These are phyloP conservation scores for Amblyteles armatorius DNA, from an alignment of 2,888 invertebrate species.

Conservation along the genomic window DNA sequence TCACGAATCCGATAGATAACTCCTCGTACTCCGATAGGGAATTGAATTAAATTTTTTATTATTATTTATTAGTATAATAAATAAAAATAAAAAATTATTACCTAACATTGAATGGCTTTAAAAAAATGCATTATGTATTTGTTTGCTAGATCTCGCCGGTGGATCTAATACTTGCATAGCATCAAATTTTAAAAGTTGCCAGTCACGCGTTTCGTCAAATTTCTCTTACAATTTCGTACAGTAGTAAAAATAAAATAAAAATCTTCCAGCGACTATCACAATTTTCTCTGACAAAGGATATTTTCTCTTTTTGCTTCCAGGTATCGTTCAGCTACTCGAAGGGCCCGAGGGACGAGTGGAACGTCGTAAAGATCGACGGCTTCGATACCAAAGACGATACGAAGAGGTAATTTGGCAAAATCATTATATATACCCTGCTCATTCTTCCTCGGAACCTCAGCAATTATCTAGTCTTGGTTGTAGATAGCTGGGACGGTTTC, in stretches of 20 bases:
- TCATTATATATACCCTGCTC: slow-evolving; percentile 40
- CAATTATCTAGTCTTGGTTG: slow-evolving; percentile 35
- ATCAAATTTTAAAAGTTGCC: no score
- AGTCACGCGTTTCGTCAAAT: background rate
- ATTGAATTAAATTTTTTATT: background rate
- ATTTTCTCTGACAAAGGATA: slow-evolving; percentile 25
- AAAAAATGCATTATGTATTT: no score
- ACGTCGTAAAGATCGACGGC: slow-evolving; percentile 94
- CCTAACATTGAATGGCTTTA: no score
- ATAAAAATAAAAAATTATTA: no score
- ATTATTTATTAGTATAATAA: background rate
- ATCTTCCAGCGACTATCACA: background rate
- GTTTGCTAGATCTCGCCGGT: no score
- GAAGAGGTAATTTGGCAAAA: slow-evolving; percentile 88
- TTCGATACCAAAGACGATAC: slow-evolving; percentile 93
- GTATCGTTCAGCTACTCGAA: slow-evolving; percentile 95
- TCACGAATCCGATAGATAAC: slow-evolving; percentile 25
- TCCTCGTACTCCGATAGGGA: background rate
- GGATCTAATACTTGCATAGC: no score
- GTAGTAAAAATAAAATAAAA: background rate
- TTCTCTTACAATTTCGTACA: no score
- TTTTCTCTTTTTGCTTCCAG: slow-evolving; percentile 85
- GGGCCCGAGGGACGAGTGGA: slow-evolving; percentile 91
- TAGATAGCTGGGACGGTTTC: slow-evolving; percentile 21
- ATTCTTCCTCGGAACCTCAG: slow-evolving; percentile 24